A percentile compares a stretch with the other conserved stretches of the same genome.
phyloP scores from a whole-genome alignment of 2,888 invertebrate genomes.

The Octonoba sinensis region DNA sequence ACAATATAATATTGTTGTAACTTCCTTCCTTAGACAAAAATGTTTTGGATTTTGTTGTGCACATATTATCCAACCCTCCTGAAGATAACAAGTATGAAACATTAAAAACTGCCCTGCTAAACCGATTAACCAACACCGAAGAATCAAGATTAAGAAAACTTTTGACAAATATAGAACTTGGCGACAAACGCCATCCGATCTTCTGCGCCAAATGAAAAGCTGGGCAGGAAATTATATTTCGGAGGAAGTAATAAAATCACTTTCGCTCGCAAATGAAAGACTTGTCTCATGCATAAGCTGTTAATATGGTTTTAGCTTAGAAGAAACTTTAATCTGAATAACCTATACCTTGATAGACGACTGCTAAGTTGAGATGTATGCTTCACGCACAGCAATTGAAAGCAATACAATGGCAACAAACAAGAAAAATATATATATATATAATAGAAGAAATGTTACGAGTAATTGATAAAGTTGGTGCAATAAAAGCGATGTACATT shows the following conservation, averaged over 20 bases:
- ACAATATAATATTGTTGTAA: constrained; percentile 19
- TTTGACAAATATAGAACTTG: constrained; percentile 4
- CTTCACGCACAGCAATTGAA: too few relatives aligned
- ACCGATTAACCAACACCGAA: constrained; percentile 2
- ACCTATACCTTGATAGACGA: too few relatives aligned
- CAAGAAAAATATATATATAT: too few relatives aligned
- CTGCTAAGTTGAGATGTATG: too few relatives aligned
- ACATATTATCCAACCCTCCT: constrained; percentile 10
- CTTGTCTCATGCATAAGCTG: too few relatives aligned
- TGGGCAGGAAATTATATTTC: neutral
- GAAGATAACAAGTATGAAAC: neutral
- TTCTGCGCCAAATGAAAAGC: neutral
- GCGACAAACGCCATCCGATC: constrained; percentile 14
- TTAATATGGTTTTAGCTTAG: too few relatives aligned
- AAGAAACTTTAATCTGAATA: too few relatives aligned
- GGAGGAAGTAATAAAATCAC: constrained; percentile 3
- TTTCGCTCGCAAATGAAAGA: too few relatives aligned
- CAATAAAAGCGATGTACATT: too few relatives aligned
- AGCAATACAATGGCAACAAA: too few relatives aligned
- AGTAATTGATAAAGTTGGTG: too few relatives aligned
- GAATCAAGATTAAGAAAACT: constrained; percentile 16
- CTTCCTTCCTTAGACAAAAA: neutral
- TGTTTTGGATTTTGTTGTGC: constrained; percentile 5
- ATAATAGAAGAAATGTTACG: too few relatives aligned
- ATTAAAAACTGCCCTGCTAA: neutral